Base-by-base conservation (phyloP, 2,797 vertebrate genomes). In the Chlorospingus flavigularis region DNA sequence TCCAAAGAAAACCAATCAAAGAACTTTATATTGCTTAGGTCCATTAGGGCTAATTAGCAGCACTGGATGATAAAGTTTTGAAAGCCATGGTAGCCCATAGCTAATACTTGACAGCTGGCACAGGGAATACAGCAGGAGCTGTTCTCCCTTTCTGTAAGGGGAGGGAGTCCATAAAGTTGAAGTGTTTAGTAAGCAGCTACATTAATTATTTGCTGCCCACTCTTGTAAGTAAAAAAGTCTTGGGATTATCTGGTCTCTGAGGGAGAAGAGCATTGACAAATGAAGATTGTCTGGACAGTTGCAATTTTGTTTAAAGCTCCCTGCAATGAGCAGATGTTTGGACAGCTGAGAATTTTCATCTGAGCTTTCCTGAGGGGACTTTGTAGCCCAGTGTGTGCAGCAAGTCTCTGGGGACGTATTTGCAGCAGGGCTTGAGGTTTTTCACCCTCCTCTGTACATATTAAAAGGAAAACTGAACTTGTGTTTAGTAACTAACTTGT, bases 61-160 rank as follows among this genome's bases (percentile, higher is more conserved):
- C 67, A n/a, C 39, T 92, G 74, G 70, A 85, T 94, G 78, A 96
- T 96, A 92, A 94, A 96, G 71, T 80, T 88, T 73, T 90, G 87
- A 79, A 94, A 96, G 92, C 86, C 47, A 5, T 14, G 31, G 74
- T 94, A 92, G 70, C 86, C 87, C 61, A 33, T 26, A 87, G 91
- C 75, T 82, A 91, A 65, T 35, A 48, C 23, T 68, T 96, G 91
- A 89, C 94, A 97, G 91, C 93, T 96, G 88, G 87, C 61, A 43
- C 30, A 5, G 63, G 50, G 70, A 87, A 55, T 72, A 40, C 35
- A 25, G 40, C 43, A 79, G 65, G 35, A 48, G n/a, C 30, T 90
- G 72, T 45, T 72, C 53, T 19, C 37, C 43, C 42, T 66, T 88
- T 79, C 80, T 79, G 10, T 66, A 48, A 50, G 39, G 78, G 19